These are phyloP conservation scores for Choreutis nemorana DNA, from an alignment of 2,888 invertebrate genomes.

Conservation along the genomic window DNA sequence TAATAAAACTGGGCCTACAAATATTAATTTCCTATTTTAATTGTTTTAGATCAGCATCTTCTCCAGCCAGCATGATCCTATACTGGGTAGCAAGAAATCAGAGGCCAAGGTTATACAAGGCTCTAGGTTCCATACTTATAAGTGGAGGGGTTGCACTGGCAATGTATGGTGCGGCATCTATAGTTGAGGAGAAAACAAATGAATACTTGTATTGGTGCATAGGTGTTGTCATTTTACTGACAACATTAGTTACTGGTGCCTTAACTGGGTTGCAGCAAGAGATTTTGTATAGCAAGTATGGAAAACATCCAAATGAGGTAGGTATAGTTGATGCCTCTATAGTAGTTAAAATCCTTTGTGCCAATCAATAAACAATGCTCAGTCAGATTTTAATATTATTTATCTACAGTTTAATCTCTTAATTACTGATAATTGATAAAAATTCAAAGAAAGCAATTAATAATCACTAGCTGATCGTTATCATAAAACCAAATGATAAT, in stretches of 20 bases:
- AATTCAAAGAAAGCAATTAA: no score
- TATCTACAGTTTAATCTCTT: not conserved
- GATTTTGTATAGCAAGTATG: slow-evolving; percentile 42
- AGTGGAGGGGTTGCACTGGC: slow-evolving; percentile 43
- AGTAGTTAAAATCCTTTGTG: no score
- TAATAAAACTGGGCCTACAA: no score
- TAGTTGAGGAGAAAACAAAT: slow-evolving; percentile 32
- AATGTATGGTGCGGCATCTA: slow-evolving; percentile 45
- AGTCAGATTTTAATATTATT: not conserved
- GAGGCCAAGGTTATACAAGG: slow-evolving; percentile 32
- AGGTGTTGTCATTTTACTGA: slow-evolving; percentile 39
- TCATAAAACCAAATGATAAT: no score
- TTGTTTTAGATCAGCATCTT: slow-evolving; percentile 44
- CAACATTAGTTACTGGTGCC: slow-evolving; percentile 43
- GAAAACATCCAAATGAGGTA: slow-evolving; percentile 56
- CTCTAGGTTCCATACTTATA: slow-evolving; percentile 44
- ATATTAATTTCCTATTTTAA: not conserved
- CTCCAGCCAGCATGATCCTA: slow-evolving; percentile 52
- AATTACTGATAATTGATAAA: no score
- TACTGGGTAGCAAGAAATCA: slow-evolving; percentile 41
- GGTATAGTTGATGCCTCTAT: no score
- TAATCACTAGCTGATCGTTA: no score
- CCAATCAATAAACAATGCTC: no score
- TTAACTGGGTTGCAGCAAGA: slow-evolving; percentile 54
- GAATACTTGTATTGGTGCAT: slow-evolving; percentile 43